Base-by-base conservation (phyloP, 2,113 vertebrate genomes). In the Steatornis caripensis region DNA sequence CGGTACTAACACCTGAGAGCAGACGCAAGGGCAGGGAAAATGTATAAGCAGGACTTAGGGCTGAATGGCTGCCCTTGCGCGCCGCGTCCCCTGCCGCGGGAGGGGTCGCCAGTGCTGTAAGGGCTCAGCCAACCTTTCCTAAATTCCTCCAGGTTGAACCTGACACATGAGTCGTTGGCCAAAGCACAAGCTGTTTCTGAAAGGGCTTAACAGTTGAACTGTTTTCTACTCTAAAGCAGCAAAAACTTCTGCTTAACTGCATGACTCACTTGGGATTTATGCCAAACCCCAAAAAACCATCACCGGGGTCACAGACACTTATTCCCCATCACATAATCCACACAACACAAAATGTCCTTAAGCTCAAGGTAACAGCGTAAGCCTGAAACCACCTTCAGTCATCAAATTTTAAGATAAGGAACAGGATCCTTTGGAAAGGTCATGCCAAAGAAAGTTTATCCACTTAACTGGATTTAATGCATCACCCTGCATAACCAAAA, bases 11-110 rank as follows among this genome's bases (percentile, higher is more conserved):
- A 17, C 45, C 36, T 12, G 15, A 45, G 43, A 62, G 37, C 49
- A 19, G 51, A 46, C 30, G 32, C 0, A 0, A 82, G 57, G n/a
- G 41, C 45, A 51, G 61, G 34, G 68, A n/a, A 10, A 23, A 45
- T 3, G 3, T 4, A 10, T 11, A 12, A 65, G 41, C 19, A 51
- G 26, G 57, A 60, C n/a, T 64, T 36, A 21, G 58, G 64, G 36
- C 69, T 53, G 17, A 58, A 78, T 3, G 2, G 54, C n/a, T 7
- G 1, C 36, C 20, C 17, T 30, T 3, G 3, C 0, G 1, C 0
- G 39, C 48, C 8, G 1, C 5, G 6, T 15, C 11, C 36, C 51
- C 55, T 5, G 2, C 34, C 41, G 55, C 4, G 0, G 32, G 30
- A 84, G 24, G 9, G 26, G 53, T 39, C 79, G 60, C 39, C 10